phyloP scores from a whole-genome alignment of 1,140 invertebrate species.

The Papilio glaucus region DNA sequence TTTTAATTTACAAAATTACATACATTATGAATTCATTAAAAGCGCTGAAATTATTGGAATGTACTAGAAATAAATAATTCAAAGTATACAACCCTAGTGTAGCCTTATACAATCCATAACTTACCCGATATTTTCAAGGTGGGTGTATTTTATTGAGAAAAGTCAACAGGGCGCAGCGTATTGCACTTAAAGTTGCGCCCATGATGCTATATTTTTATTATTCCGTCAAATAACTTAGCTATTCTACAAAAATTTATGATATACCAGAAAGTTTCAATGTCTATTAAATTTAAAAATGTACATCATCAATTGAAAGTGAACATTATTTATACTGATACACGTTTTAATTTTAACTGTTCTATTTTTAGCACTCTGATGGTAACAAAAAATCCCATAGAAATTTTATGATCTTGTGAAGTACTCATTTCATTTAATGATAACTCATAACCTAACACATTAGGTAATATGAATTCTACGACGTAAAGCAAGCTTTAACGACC shows the following conservation, averaged over 20 bases:
- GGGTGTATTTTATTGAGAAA: conserved; percentile 29
- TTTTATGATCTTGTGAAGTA: neutral
- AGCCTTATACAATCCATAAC: conserved; percentile 22
- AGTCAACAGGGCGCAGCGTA: conserved; percentile 18
- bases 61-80: neutral
- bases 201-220: conserved; percentile 27
- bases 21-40: too few relatives aligned
- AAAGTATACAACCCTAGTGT: neutral
- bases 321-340: too few relatives aligned
- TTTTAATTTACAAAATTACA: too few relatives aligned
- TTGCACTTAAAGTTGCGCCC: conserved; percentile 13
- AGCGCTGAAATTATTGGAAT: neutral
- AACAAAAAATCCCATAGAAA: neutral
- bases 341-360: neutral
- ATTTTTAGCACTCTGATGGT: neutral
- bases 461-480: neutral
- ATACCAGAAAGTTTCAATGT: neutral
- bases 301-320: neutral
- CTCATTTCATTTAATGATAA: neutral
- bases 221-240: conserved; percentile 16
- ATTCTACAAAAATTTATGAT: neutral
- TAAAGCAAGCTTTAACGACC: neutral
- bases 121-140: conserved; percentile 29
- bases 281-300: neutral
- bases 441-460: neutral